Evolutionary conservation across 2,797 vertebrate species (phyloP), one percentile per base, ranked within the genome.

Genomic region (Sylvilagus floridanus): DNA sequence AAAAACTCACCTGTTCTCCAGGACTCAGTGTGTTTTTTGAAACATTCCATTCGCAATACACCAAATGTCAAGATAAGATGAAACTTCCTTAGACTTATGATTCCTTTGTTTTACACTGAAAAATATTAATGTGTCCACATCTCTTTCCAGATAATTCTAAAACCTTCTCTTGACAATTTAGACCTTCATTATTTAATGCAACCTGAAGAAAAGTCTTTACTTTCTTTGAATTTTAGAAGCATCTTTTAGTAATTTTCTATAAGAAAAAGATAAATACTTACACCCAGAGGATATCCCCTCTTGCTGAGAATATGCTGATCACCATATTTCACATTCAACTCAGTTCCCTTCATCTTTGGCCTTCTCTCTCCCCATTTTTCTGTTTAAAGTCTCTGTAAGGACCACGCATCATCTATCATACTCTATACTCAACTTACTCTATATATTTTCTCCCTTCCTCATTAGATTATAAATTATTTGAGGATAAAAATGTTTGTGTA

Each of bases 121-220:
- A 96, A 93, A 81, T 65, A 72, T 5, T 54, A 22, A 37, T 26
- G 21, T 69, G 10, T 21, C 26, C 14, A 2, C 5, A 22, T 85
- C 84, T 78, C 30, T 32, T 90, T 86, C 37, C 32, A 62, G 11
- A 73, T 77, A 75, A 30, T 92, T 85, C 81, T 84, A 92, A 96
- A 90, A 12, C 2, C 3, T 90, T 85, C 75, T 5, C 24, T 21
- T 83, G 24, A 76, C 78, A 68, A 91, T 68, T 66, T 86, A 63
- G 30, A 1, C 37, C 32, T 28, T 77, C 24, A 32, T 84, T 14
- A 78, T 83, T 12, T 52, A 24, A 65, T 81, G 16, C 19, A 84
- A n/a, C 4, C 26, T 57, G 72, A 1, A 72, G 69, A 95, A 86
- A 7, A 54, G 66, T 13, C 71, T 5, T 54, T 72, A 79, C 77